These are phyloP conservation scores for Chaitophorus viminalis DNA, from an alignment of 2,888 invertebrate genomes.

Conservation along the genomic window DNA sequence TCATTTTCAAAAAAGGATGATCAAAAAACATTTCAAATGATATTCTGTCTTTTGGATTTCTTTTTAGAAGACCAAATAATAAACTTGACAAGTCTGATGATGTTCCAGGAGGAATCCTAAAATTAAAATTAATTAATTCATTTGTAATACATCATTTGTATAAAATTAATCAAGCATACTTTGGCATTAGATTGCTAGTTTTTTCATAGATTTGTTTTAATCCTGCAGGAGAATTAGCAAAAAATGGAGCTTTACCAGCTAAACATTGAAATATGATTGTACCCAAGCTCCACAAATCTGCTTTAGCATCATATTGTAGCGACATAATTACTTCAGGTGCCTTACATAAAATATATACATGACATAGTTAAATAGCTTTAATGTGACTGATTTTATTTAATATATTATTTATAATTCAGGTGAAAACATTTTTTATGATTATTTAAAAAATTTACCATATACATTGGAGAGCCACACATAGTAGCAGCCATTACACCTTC, in stretches of 20 bases:
- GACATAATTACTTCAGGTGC: slow-evolving; percentile 99
- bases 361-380: not conserved
- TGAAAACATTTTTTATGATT: not conserved
- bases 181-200: slow-evolving; percentile 88
- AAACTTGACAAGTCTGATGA: slow-evolving; percentile 89
- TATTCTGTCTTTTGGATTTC: slow-evolving; percentile 94
- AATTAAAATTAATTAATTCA: slow-evolving; percentile 64
- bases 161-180: slow-evolving; percentile 72
- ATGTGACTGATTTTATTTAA: too few relatives aligned
- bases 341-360: slow-evolving; percentile 69
- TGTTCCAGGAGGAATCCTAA: slow-evolving; percentile 92
- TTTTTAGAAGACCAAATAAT: slow-evolving; percentile 84
- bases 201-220: slow-evolving; percentile 97
- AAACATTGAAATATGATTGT: slow-evolving; percentile 99
- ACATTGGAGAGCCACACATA: slow-evolving; percentile 99
- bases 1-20: slow-evolving; percentile 88
- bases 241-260: slow-evolving; percentile 98
- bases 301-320: slow-evolving; percentile 97
- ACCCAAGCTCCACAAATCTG: slow-evolving; percentile 98
- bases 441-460: slow-evolving; percentile 79
- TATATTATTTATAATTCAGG: not conserved
- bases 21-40: slow-evolving; percentile 95
- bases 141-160: not conserved
- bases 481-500: slow-evolving; percentile 99
- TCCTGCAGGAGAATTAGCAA: slow-evolving; percentile 97